These are phyloP conservation scores for Enteromius thamalakanensis DNA, from an alignment of 2,797 vertebrate species.

Conservation along the genomic window DNA sequence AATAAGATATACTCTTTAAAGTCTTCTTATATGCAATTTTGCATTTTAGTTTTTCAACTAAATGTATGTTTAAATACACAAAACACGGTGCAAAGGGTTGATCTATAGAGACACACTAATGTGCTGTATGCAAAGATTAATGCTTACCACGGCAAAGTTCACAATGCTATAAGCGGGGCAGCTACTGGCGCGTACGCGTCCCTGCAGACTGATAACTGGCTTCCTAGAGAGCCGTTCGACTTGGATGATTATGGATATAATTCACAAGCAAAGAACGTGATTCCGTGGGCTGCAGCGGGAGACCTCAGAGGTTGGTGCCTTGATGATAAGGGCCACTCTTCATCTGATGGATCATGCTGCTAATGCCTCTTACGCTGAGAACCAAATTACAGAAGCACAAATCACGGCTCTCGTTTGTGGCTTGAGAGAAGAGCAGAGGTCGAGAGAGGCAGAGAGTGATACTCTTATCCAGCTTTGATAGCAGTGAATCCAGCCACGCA, in stretches of 20 bases:
- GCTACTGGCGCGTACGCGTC: not conserved
- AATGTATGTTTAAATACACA: not conserved
- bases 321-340: slow-evolving; percentile 46
- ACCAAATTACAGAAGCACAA: slow-evolving; percentile 47
- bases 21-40: not conserved
- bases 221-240: not conserved
- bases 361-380: slow-evolving; percentile 49
- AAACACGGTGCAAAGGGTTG: not conserved
- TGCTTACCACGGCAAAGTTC: not conserved
- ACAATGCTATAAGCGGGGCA: not conserved
- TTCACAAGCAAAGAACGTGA: slow-evolving; percentile 32
- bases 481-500: not conserved
- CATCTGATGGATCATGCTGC: slow-evolving; percentile 51
- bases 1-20: not conserved
- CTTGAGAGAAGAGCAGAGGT: slow-evolving; percentile 9
- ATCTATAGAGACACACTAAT: not conserved
- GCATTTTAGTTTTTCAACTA: not conserved
- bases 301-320: slow-evolving; percentile 38
- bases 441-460: slow-evolving; percentile 16
- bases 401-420: slow-evolving; percentile 19
- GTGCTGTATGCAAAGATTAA: not conserved
- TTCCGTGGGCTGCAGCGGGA: slow-evolving; percentile 28
- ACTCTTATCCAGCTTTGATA: slow-evolving; percentile 19
- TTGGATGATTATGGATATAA: slow-evolving; percentile 51
- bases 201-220: slow-evolving; percentile 8